phyloP scores from a whole-genome alignment of 1,140 invertebrate species.

The Neodiprion virginianus region DNA sequence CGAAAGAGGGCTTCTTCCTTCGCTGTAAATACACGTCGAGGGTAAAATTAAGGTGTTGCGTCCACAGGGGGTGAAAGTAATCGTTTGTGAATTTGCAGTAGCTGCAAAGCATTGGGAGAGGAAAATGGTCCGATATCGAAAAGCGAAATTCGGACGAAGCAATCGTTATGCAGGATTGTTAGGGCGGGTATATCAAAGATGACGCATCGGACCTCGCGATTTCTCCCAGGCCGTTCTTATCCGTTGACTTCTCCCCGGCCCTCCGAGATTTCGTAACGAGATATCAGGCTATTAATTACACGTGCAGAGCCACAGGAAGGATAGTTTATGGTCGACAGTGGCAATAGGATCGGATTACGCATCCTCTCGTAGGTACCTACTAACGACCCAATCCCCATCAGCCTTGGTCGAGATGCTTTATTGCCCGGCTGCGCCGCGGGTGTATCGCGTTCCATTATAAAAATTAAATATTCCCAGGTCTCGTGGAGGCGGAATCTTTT shows the following conservation, averaged over 20 bases:
- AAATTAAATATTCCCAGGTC: not conserved
- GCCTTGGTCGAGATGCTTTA: conserved; percentile 5
- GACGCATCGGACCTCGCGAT: too few species aligned
- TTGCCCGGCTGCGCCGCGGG: not conserved
- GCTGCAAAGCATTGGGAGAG: too few species aligned
- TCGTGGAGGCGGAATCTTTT: not conserved
- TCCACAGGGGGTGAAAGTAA: too few species aligned
- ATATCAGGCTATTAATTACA: not conserved
- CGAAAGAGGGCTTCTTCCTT: too few species aligned
- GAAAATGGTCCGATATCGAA: too few species aligned
- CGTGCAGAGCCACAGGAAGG: not conserved
- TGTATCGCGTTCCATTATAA: conserved; percentile 2
- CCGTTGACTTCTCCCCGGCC: not conserved
- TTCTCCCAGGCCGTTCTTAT: not conserved
- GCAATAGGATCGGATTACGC: conserved; percentile 2
- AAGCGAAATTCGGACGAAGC: too few species aligned
- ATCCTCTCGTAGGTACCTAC: not conserved
- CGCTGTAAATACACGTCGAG: too few species aligned
- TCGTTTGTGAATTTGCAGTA: too few species aligned
- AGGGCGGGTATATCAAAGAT: too few species aligned
- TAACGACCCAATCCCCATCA: conserved; percentile 7
- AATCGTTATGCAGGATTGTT: too few species aligned
- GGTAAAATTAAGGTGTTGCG: too few species aligned
- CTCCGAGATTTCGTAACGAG: not conserved
- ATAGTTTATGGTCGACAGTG: conserved; percentile 4